These are phyloP conservation scores for Desmophyllum pertusum DNA, from an alignment of 92 coral and sea anemone species.

Conservation along the genomic window DNA sequence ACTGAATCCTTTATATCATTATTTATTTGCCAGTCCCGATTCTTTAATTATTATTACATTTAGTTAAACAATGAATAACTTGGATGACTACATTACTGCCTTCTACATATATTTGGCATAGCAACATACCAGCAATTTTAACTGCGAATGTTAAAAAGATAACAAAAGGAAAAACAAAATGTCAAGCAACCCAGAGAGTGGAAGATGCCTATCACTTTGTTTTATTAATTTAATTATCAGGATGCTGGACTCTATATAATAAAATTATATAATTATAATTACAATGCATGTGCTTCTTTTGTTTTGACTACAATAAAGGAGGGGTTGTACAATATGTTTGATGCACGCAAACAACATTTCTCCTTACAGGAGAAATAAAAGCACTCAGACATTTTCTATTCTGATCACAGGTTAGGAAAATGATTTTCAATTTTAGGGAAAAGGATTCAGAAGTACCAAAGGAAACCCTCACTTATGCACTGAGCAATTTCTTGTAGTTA, in stretches of 20 bases:
- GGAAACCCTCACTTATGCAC: neutral
- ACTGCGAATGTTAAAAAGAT: no score
- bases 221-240: neutral
- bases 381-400: neutral
- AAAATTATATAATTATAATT: neutral
- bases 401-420: no score
- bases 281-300: neutral
- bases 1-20: no score
- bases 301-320: no score
- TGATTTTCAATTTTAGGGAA: no score
- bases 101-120: no score
- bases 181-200: neutral
- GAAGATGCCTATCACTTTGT: neutral
- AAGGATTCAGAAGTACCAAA: no score
- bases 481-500: neutral
- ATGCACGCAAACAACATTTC: neutral
- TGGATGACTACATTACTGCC: neutral
- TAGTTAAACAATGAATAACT: neutral
- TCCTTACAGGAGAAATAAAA: no score
- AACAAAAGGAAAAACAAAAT: neutral
- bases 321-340: neutral
- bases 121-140: no score
- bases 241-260: neutral
- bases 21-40: neutral
- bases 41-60: no score